Base-by-base conservation (phyloP, 2,113 vertebrate species). In the Prinia subflava region DNA sequence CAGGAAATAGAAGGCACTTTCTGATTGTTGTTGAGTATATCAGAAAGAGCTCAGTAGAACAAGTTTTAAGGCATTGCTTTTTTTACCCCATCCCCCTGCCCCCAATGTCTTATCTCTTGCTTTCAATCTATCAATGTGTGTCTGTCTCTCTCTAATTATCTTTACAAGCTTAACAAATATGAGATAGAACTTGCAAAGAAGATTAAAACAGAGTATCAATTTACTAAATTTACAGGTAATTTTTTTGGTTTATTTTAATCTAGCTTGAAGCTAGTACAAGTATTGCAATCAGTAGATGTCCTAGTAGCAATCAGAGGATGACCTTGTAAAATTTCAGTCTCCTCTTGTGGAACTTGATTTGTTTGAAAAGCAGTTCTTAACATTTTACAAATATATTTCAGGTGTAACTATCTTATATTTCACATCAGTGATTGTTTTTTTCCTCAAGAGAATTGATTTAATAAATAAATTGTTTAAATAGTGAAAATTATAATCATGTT, bases 21-120 rank as follows among this genome's bases (percentile, higher is more conserved):
- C 46, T 79, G 27, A 28, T 16, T 56, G 17, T 50, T 68, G 22
- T 3, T 69, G 31, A 44, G 11, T 22, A 15, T 13, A 73, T 4
- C 7, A 65, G 49, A 68, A 56, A 13, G 15, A 77, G 25, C 4
- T 27, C 8, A n/a, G 7, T 7, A 56, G 21, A 60, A 56, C 4
- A 42, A 39, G 8, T 3, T 71, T 63, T 57, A 24, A 49, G 21
- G 4, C 8, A 60, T 5, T 50, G 10, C 1, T 53, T 30, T 46
- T n/a, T 27, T 17, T 5, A 7, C 8, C 14, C 20, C 25, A 14
- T 28, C 6, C 7, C 15, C 2, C 4, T 30, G 6, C 4, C 15
- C 15, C 11, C 16, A 19, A 4, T 14, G 8, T 53, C 23, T 13
- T 57, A 5, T 21, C 24, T 39, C 28, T 64, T 0, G 0, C 8